Evolutionary conservation across 2,113 vertebrate genomes (phyloP), one percentile per base, ranked within the genome.

Genomic region (Prochilodus magdalenae): DNA sequence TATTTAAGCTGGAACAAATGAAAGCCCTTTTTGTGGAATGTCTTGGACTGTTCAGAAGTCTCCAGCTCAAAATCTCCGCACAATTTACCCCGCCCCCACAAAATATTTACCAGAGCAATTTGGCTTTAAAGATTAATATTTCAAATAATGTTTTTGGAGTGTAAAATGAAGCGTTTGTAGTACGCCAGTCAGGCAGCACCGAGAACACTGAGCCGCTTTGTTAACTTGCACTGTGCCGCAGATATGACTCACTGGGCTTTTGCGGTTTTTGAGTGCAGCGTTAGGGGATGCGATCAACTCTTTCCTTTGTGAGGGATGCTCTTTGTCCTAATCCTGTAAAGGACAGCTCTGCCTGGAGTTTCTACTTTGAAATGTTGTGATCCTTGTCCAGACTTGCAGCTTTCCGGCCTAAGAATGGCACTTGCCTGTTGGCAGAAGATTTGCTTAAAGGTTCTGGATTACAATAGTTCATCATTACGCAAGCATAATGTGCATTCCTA

Each of bases 71-170:
- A 33, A 67, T 67, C 65, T 44, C 60, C 27, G 47, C 29, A 16
- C 16, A 16, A 53, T 73, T 80, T 73, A 15, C 26, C 0, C n/a
- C 70, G 8, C 27, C 77, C 65, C 24, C 26, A 13, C 57, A 66
- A 63, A n/a, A 26, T 40, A 27, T 75, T 75, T 16, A 67, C 44
- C 24, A 7, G 14, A 24, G 47, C 26, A 27, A 60, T 76, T 76
- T 70, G 73, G 33, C 73, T 70, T 82, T 66, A 22, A 74, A 76
- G 75, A 70, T 82, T 74, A 82, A 85, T 85, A 71, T 79, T 73
- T 82, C 71, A 71, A 36, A 26, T 85, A 51, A 73, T 60, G 70
- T 44, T 47, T 75, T 15, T 53, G 30, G 36, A 57, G 73, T 16
- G 29, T 51, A 81, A 81, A 75, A 66, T 4, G 55, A 70, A 69